phyloP scores from a whole-genome alignment of 2,113 vertebrate genomes.

The Ctenomys sociabilis region DNA sequence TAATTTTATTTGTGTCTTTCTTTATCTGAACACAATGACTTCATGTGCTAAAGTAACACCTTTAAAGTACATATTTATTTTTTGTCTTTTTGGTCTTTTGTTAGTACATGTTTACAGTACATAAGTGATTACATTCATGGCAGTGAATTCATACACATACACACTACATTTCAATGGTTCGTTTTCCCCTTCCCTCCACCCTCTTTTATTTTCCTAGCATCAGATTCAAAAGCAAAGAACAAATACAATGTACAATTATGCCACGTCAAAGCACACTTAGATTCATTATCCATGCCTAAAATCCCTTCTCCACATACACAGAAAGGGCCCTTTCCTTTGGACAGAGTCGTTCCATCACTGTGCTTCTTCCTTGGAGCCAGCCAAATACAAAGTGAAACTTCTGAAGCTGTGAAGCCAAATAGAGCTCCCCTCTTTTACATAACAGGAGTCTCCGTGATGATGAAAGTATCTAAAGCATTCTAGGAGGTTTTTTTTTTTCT shows the following conservation, averaged over 20 bases:
- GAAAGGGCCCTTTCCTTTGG: background rate
- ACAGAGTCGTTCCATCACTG: background rate
- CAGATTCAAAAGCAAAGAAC: background rate
- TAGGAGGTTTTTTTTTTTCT: background rate
- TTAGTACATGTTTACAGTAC: background rate
- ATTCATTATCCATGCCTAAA: background rate
- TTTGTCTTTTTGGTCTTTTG: background rate
- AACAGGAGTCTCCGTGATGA: background rate
- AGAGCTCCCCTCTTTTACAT: background rate
- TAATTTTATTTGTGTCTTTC: background rate
- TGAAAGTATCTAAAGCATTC: background rate
- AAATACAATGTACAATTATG: background rate
- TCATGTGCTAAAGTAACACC: background rate
- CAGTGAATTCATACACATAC: background rate
- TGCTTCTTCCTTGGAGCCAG: background rate
- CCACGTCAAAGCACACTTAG: background rate
- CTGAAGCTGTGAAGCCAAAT: background rate
- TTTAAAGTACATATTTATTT: background rate
- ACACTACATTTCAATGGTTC: background rate
- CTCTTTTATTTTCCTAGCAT: background rate
- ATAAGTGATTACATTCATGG: background rate
- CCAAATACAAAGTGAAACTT: background rate
- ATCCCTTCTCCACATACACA: too few species aligned
- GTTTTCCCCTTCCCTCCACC: background rate
- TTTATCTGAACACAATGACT: background rate